Conservation (phyloP, 2,797 vertebrate genomes). For the Poecilia velifera region DNA sequence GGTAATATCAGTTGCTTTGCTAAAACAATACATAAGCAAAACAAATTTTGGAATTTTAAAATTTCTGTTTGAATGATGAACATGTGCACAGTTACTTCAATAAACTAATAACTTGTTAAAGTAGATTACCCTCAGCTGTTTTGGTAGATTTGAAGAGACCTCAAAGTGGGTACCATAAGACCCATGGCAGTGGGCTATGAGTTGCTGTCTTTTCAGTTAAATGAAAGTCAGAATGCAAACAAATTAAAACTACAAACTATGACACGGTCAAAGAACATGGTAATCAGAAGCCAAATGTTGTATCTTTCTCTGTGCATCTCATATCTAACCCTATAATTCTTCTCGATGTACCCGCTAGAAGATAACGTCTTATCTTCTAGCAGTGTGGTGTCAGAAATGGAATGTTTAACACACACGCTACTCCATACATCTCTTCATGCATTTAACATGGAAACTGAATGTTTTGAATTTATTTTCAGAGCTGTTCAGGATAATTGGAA, state of each 20-base stretch:
- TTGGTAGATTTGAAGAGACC: background rate
- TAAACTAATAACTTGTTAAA: background rate
- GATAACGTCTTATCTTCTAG: conserved; percentile 19
- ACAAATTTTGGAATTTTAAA: background rate
- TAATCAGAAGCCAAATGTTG: background rate
- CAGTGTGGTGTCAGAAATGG: conserved; percentile 41
- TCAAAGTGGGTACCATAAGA: background rate
- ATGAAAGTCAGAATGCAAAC: background rate
- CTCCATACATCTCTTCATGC: background rate
- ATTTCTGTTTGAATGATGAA: background rate
- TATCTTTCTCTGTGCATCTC: background rate
- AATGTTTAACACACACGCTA: conserved; percentile 19
- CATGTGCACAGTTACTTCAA: background rate
- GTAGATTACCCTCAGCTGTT: background rate
- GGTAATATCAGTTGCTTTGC: background rate
- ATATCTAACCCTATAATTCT: conserved; percentile 12
- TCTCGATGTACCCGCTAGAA: conserved; percentile 36
- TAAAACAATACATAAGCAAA: background rate
- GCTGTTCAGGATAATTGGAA: conserved; percentile 38
- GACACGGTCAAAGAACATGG: background rate
- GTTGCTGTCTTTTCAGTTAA: background rate
- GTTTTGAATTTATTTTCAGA: conserved; percentile 45
- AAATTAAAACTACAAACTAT: background rate
- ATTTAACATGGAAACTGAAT: conserved; percentile 26
- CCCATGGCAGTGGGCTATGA: background rate